Base-by-base conservation (phyloP, 1,140 invertebrate genomes). In the Cydia amplana region DNA sequence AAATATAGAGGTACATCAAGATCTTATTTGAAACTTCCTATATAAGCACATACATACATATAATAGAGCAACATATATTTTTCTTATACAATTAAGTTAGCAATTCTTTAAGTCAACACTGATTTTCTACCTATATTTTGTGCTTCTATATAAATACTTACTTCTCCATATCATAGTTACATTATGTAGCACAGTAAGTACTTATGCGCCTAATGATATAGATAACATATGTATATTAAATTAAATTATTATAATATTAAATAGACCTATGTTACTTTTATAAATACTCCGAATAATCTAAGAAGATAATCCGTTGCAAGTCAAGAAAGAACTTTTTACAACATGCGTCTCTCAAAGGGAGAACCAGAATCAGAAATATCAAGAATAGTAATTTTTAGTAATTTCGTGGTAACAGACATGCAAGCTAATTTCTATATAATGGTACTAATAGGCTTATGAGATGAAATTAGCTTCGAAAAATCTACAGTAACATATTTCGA, bases 371-470 rank as follows among this genome's bases (percentile, higher is more conserved):
- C 6, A n/a, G 51, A 55, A 55, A 55, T 55, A 55, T 55, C 28
- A 67, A 67, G 16, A 32, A 32, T 36, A 32, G 1, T 18, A 14
- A n/a, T 12, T 70, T 70, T 70, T 43, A 18, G 65, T 70, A 36
- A 70, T 43, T 70, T 43, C 6, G 32, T 32, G 9, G 14, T 36
- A 36, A 70, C 25, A 36, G n/a, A 12, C 65, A 70, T 70, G 65
- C 65, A 70, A 70, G 32, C 32, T 70, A 67, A 32, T 67, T 36
- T 43, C 65, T 70, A 67, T 70, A 67, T 25, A 70, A 70, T 60
- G 55, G 3, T 18, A 60, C 55, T 60, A 60, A 1, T 60, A 60
- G n/a, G 55, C 18, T 60, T 60, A 60, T 60, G 55, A 23, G 3
- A 60, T 60, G 55, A 60, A 60, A 60, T 60, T 60, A 23, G 55